phyloP scores from a whole-genome alignment of 1,140 invertebrate species.

The Melanaphis sacchari region DNA sequence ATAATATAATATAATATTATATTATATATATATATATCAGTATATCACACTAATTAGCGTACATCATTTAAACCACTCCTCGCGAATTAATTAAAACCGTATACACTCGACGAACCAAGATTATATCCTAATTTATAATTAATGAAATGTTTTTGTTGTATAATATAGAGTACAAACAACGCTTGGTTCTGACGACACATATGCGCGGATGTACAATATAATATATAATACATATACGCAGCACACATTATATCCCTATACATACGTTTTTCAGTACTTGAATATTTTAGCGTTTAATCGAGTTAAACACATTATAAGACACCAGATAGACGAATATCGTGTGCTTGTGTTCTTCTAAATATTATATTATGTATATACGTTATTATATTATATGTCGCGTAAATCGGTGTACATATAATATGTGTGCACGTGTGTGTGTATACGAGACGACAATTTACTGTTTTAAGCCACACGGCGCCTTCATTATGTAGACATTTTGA shows the following conservation, averaged over 20 bases:
- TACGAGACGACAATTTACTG: constrained; percentile 20
- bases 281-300: constrained; percentile 34
- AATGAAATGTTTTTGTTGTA: constrained; percentile 23
- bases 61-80: constrained; percentile 12
- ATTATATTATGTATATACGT: background rate
- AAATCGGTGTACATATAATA: too few relatives aligned
- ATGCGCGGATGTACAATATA: background rate
- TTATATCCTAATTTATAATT: constrained; percentile 12
- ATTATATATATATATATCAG: too few relatives aligned
- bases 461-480: background rate
- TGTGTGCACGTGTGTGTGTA: background rate
- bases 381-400: too few relatives aligned
- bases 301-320: background rate
- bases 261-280: background rate
- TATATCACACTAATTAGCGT: background rate
- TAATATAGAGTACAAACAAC: background rate
- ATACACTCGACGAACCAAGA: background rate
- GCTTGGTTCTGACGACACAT: background rate
- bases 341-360: background rate
- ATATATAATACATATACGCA: background rate
- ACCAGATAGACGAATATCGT: constrained; percentile 5
- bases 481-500: background rate
- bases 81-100: constrained; percentile 16
- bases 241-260: background rate
- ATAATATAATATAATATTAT: background rate